Base-by-base conservation (phyloP, 2,113 vertebrate genomes). In the Sturnus vulgaris region DNA sequence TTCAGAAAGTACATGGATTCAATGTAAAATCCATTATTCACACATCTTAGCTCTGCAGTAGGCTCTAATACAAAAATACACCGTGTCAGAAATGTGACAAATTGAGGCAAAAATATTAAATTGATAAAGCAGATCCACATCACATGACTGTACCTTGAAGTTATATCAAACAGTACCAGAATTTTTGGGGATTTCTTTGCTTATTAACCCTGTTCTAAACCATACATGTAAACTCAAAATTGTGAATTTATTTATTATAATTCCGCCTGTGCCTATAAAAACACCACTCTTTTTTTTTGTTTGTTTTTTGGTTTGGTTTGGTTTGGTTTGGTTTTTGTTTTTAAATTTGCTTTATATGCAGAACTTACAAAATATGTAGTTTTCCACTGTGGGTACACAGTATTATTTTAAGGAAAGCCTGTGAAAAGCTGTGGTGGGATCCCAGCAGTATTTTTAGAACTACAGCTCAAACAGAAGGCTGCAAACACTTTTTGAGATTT, bases 11-110 rank as follows among this genome's bases (percentile, higher is more conserved):
- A 66, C 52, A 82, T 52, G 28, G 50, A 52, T 52, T 52, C 50
- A 52, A 72, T 59, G 27, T 42, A 42, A 89, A 90, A 68, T 80
- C 57, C 64, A 61, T 90, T 88, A 76, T 90, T 84, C 85, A 82
- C 60, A 53, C n/a, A 55, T 33, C 42, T 94, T 40, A 73, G 28
- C 33, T 66, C 25, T 89, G n/a, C 78, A 42, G 52, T 42, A 42
- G 39, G 9, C 18, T 82, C 8, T 66, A 66, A 49, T 30, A 50
- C 7, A 61, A 87, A 91, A 73, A 49, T 14, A 24, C 3, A 21
- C 52, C 42, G n/a, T 56, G 27, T 37, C 15, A 49, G 25, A 86
- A 61, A 55, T 59, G 35, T 39, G 52, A 55, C 25, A 71, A 94
- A 84, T 66, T 18, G 60, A 53, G 39, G 69, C 20, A 65, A 55